Evolutionary conservation across 2,797 vertebrate genomes (phyloP), one percentile per base, ranked within the genome.

Genomic region (Tenualosa ilisha): DNA sequence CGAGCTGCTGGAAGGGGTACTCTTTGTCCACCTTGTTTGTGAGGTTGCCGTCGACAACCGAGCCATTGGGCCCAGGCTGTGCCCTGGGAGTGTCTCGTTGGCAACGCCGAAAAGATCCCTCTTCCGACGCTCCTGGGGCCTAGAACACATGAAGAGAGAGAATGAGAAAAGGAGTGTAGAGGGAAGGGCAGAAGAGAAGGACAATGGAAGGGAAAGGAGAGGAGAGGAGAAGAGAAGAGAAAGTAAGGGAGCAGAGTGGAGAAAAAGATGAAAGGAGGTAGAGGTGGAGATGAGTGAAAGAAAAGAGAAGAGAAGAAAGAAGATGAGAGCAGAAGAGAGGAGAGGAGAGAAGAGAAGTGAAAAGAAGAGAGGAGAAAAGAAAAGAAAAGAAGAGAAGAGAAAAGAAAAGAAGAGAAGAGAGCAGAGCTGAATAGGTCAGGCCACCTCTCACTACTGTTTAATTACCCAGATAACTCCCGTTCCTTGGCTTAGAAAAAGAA

Each of bases 1-100:
- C 97, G 82, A 93, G 95, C 89, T 99, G 96, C 0, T 90, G 95
- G 93, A 99, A 98, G 0, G 96, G 95, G 89, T 95, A 97, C 49
- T 99, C 97, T 11, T 90, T 92, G 56, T 97, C 93, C 0, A 96
- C 96, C 49, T 97, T 94, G 0, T 97, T 96, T 0, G 98, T 97
- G 65, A 87, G 81, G 2, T 99, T 99, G 82, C 93, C 91, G 86
- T 96, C 96, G 0, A 84, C 87, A 26, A 88, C 91, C 0, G 95
- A 91, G 0, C 53, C 26, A 13, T 98, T 98, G n/a, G 90, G 82
- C 91, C 92, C 94, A 43, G 89, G 4, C 93, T 91, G 46, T 86
- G 89, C 61, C 92, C 85, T 89, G 50, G 50, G 11, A 95, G 83
- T 0, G 97, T 98, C 85, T 93, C 89, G 85, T 99, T 99, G 37